Evolutionary conservation across 2,888 invertebrate genomes (phyloP).

Genomic region (Himalopsyche anomala): DNA sequence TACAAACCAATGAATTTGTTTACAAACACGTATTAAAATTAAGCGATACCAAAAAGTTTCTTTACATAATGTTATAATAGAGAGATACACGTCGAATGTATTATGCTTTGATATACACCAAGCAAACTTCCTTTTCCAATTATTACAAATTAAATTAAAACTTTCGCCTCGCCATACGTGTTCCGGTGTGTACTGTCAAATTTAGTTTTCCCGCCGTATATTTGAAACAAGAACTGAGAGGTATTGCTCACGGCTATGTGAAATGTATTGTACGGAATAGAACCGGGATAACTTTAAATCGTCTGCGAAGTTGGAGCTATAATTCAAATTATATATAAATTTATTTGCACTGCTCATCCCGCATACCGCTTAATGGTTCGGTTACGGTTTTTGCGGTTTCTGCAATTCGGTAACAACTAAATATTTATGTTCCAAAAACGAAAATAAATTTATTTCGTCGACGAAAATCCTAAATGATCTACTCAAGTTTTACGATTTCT

Average conservation of each 20-base stretch:
- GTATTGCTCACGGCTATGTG: constrained; percentile 52
- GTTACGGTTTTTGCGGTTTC: constrained; percentile 35
- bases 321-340: constrained; percentile 62
- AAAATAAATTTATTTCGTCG: not conserved
- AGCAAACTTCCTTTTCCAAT: constrained; percentile 52
- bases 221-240: constrained; percentile 48
- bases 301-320: constrained; percentile 64
- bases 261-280: constrained; percentile 48
- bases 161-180: constrained; percentile 45
- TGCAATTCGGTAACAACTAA: constrained; percentile 22
- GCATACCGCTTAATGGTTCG: constrained; percentile 9
- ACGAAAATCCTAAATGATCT: not conserved
- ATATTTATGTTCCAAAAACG: constrained; percentile 33
- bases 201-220: constrained; percentile 44
- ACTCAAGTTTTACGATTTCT: too few species aligned
- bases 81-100: not conserved
- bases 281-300: constrained; percentile 63
- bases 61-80: not conserved
- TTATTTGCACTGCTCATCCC: constrained; percentile 59
- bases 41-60: constrained; percentile 15
- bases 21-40: not conserved
- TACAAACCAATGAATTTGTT: not conserved
- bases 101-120: not conserved
- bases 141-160: constrained; percentile 60
- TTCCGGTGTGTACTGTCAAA: constrained; percentile 10